Evolutionary conservation across 2,888 invertebrate genomes (phyloP), one percentile per base, ranked within the genome.

Genomic region (Willowsia nigromaculata): DNA sequence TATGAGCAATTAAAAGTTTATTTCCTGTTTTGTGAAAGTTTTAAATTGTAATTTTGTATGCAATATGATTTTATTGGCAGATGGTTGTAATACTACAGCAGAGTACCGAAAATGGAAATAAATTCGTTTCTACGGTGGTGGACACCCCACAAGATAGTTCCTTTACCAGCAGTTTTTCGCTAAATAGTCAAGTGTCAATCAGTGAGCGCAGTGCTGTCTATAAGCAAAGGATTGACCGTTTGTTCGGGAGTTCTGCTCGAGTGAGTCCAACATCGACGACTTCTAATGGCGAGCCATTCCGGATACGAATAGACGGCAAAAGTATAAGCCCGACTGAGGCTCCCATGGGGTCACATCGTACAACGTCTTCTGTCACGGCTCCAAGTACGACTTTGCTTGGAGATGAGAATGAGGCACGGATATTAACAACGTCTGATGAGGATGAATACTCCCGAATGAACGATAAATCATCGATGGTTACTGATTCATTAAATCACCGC

Each of bases 171-270:
- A 90, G 88, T 43, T 91, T 91, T 40, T 91, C 92, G 1, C 33
- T 90, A 11, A 90, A 76, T 15, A 92, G 92, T 80, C 91, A 92
- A 82, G 89, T 92, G 87, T 93, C 93, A 6, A 92, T 93, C 40
- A 93, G 93, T 90, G 93, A 93, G 81, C 90, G 93, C 22, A 93
- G 93, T 91, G 93, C 96, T 88, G 95, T 96, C 89, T 97, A 97
- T 94, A 97, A 97, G 94, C 96, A 96, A 93, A 96, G 96, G 94
- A 98, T 98, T 93, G 98, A 98, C 94, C 96, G 97, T 30, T 96
- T 98, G 94, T 98, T 98, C 94, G 96, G 92, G 1, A 76, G 91
- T 15, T 90, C 91, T 18, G 71, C 91, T 9, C 78, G 90, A 68
- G 78, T 89, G 7, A 74, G 56, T 22, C 40, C 71, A n/a, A n/a